Conservation (phyloP, 2,797 vertebrate species). For the Thripadectes ignobilis region DNA sequence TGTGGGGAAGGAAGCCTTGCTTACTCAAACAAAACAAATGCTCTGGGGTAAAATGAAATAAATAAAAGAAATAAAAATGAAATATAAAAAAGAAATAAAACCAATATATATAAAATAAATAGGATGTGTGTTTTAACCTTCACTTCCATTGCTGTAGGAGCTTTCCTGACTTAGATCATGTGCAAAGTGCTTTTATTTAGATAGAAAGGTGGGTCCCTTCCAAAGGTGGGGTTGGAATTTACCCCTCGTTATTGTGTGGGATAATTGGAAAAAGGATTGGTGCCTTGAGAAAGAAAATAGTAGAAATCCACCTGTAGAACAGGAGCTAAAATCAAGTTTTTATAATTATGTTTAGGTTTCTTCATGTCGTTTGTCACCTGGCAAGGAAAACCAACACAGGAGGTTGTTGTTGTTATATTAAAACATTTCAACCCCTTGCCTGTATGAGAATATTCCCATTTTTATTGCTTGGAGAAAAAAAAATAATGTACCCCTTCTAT, state of each 20-base stretch:
- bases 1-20: not conserved
- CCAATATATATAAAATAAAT: not conserved
- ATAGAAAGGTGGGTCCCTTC: not conserved
- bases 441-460: not conserved
- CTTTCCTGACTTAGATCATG: not conserved
- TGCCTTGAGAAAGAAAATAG: not conserved
- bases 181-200: not conserved
- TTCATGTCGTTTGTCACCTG: slow-evolving; percentile 22
- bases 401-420: not conserved
- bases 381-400: not conserved
- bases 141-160: not conserved
- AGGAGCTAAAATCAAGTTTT: not conserved
- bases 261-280: not conserved
- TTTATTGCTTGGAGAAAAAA: not conserved
- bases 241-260: not conserved
- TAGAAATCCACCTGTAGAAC: no score
- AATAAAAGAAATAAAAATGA: not conserved
- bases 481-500: not conserved
- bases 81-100: not conserved
- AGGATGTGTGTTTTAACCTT: not conserved
- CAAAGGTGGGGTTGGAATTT: not conserved
- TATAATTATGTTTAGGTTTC: not conserved
- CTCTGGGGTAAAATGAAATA: not conserved
- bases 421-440: not conserved
- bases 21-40: not conserved